Percentiles rank a stretch among this genome's conserved stretches.
These are phyloP conservation scores for Orestias chungarensis DNA, from an alignment of 2,797 vertebrate genomes.

Conservation along the genomic window DNA sequence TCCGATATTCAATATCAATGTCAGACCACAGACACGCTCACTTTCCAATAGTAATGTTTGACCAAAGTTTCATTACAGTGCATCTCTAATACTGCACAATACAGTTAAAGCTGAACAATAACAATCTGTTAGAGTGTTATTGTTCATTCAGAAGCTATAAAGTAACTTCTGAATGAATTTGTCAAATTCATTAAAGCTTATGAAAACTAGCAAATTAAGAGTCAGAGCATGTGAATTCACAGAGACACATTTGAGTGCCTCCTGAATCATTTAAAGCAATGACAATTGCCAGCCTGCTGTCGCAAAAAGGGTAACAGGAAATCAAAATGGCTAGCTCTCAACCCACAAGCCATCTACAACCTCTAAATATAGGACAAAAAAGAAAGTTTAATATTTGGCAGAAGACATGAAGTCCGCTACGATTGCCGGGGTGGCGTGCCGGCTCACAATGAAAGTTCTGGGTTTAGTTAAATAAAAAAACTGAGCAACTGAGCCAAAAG, in stretches of 20 bases:
- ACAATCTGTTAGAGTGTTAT: no score
- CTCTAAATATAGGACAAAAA: slow-evolving; percentile 68
- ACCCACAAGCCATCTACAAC: slow-evolving; percentile 35
- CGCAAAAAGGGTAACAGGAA: slow-evolving; percentile 38
- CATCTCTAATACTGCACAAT: no score
- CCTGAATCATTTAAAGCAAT: slow-evolving; percentile 53
- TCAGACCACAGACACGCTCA: no score
- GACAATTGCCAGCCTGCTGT: slow-evolving; percentile 51
- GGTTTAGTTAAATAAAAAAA: slow-evolving; percentile 44
- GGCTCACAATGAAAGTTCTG: slow-evolving; percentile 40
- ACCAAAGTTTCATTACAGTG: no score
- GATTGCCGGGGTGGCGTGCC: slow-evolving; percentile 21
- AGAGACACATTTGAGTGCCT: slow-evolving; percentile 45
- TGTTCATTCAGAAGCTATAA: no score
- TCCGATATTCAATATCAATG: no score
- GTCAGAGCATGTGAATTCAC: slow-evolving; percentile 26
- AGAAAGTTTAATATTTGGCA: slow-evolving; percentile 35
- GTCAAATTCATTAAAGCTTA: slow-evolving; percentile 19
- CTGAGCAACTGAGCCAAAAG: not conserved
- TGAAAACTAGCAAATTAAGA: not conserved
- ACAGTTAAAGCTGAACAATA: not conserved
- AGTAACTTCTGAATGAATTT: slow-evolving; percentile 2
- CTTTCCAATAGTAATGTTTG: no score
- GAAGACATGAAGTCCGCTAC: slow-evolving; percentile 36
- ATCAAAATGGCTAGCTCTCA: slow-evolving; percentile 55